A percentile compares a stretch with the other conserved stretches of the same genome.
Evolutionary conservation across 2,888 invertebrate species (phyloP).

Genomic region (Oxycera nigricornis): DNA sequence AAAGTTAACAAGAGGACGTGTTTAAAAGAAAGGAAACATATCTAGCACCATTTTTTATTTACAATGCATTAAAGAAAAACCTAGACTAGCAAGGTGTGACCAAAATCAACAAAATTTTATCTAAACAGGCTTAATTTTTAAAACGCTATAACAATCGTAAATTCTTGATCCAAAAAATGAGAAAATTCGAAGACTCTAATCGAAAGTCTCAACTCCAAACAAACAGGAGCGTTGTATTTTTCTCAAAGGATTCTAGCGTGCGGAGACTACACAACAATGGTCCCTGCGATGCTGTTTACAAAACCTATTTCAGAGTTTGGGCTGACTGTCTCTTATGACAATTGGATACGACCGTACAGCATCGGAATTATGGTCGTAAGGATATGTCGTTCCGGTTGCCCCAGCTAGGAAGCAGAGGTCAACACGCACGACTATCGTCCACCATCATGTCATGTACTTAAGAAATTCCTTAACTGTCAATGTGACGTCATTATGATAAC

Average conservation of each 20-base stretch:
- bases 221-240: neutral
- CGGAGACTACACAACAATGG: slow-evolving; percentile 25
- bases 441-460: too few relatives aligned
- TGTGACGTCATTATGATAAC: slow-evolving; percentile 80
- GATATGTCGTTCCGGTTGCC: too few relatives aligned
- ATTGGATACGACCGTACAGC: neutral
- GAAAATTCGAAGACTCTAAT: neutral
- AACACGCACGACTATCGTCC: neutral
- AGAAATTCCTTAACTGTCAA: slow-evolving; percentile 67
- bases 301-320: neutral
- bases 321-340: too few relatives aligned
- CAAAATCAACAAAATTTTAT: neutral
- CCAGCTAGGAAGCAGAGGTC: too few relatives aligned
- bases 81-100: too few relatives aligned
- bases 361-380: neutral
- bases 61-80: too few relatives aligned
- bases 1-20: too few relatives aligned
- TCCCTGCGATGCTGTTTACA: slow-evolving; percentile 15
- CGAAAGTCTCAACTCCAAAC: neutral
- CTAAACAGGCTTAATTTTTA: neutral
- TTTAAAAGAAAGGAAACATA: too few relatives aligned
- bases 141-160: neutral
- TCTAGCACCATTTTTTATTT: too few relatives aligned
- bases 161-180: neutral
- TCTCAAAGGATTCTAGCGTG: neutral